Base-by-base conservation (phyloP, 2,797 vertebrate genomes). In the Myripristis murdjan region DNA sequence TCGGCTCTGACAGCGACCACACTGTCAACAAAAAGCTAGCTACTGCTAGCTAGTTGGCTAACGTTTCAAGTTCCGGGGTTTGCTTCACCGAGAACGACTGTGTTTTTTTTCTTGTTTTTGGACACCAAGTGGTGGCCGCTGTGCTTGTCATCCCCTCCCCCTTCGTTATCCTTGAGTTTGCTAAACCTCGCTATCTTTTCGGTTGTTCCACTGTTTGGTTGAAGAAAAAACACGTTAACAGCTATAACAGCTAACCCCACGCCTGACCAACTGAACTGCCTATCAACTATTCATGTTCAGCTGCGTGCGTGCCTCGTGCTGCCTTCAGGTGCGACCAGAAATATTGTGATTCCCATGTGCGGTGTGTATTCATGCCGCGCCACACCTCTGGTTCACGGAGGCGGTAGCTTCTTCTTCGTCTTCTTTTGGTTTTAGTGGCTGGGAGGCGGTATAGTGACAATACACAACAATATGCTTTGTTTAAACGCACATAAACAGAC, bases 21-120 rank as follows among this genome's bases (percentile, higher is more conserved):
- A 31, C 78, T 89, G 89, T 92, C 89, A 91, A 91, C 85, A 91
- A 87, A 87, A 85, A 88, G 90, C 89, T 88, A 92, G 87, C 89
- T 81, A 65, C 59, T 1, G 84, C 86, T 91, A 89, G 89, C 87
- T 82, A 64, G 75, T 12, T 58, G 73, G 61, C 73, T 62, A 54
- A 33, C 73, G 68, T 10, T 51, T 62, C 67, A 59, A 92, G 86
- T 92, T 94, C 90, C 91, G 89, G 89, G 90, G 23, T 89, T 68
- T 31, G 69, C 53, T 54, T 66, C 81, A 69, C 54, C 55, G 24
- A 37, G 58, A 64, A 57, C 18, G 15, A 14, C 53, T 31, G 74
- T 76, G 67, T 22, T 51, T 64, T 70, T 22, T 55, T 56, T 9
- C 56, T 46, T n/a, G 15, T 56, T 67, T 59, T 35, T 20, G 44